A percentile compares a stretch with the other conserved stretches of the same genome.
phyloP scores from a whole-genome alignment of 1,140 invertebrate genomes.

The Bombus affinis region DNA sequence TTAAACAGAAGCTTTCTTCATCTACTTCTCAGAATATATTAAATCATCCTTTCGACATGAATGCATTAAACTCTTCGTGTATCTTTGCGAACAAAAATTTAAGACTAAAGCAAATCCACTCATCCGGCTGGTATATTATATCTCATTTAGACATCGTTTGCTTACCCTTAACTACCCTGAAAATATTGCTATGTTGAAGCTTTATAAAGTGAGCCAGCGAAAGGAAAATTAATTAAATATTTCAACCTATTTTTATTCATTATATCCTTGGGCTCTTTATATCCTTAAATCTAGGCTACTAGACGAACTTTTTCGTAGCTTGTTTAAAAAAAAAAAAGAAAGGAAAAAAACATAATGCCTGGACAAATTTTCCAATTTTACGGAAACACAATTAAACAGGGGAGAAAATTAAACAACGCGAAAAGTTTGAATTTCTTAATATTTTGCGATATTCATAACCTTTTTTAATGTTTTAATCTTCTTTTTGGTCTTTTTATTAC shows the following conservation, averaged over 20 bases:
- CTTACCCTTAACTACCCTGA: not conserved
- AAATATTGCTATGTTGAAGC: not conserved
- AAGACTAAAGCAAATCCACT: slow-evolving; percentile 23
- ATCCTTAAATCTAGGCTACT: not conserved
- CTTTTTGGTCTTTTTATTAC: not conserved
- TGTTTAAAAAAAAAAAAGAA: too few species aligned
- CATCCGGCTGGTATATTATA: not conserved
- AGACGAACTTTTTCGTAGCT: not conserved
- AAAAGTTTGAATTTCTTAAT: not conserved
- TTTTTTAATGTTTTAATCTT: not conserved
- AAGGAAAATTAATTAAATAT: slow-evolving; percentile 15
- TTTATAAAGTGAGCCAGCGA: not conserved
- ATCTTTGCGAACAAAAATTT: slow-evolving; percentile 6
- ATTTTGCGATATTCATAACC: not conserved
- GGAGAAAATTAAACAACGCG: not conserved
- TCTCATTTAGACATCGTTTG: not conserved
- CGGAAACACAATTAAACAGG: not conserved
- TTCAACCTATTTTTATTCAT: not conserved
- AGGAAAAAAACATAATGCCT: too few species aligned
- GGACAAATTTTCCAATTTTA: not conserved
- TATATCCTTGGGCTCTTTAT: not conserved
- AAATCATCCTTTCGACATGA: slow-evolving; percentile 18
- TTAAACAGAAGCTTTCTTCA: not conserved
- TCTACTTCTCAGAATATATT: slow-evolving; percentile 3
- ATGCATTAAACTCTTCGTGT: slow-evolving; percentile 24